A percentile compares a stretch with the other conserved stretches of the same genome.
These are phyloP conservation scores for Porites evermanni DNA, from an alignment of 92 coral and sea anemone genomes.

Conservation along the genomic window DNA sequence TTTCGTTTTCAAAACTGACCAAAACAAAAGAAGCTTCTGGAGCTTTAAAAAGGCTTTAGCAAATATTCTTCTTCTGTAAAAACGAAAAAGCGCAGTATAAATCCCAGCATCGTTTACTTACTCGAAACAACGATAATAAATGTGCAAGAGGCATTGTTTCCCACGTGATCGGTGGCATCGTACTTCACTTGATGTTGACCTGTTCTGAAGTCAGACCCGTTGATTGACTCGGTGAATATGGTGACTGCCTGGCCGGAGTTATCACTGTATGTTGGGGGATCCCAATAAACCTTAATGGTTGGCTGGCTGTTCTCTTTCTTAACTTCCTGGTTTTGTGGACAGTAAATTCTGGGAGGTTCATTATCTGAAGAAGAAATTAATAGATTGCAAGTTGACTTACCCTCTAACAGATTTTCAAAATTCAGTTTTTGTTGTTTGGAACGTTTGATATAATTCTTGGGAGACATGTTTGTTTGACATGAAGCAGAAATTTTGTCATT, in stretches of 20 bases:
- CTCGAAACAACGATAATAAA: slow-evolving; percentile 79
- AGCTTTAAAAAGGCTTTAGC: background rate
- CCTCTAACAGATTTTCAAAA: too few relatives aligned
- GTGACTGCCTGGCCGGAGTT: slow-evolving; percentile 76
- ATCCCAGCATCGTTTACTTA: slow-evolving; percentile 23
- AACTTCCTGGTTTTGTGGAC: slow-evolving; percentile 80
- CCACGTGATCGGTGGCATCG: slow-evolving; percentile 77
- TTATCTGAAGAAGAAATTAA: slow-evolving; percentile 56
- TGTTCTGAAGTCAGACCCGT: slow-evolving; percentile 69
- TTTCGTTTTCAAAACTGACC: too few relatives aligned
- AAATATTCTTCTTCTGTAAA: background rate
- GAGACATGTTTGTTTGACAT: too few relatives aligned
- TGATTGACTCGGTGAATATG: slow-evolving; percentile 70
- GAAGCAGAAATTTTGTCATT: too few relatives aligned
- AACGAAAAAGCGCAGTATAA: too few relatives aligned
- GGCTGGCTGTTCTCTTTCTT: slow-evolving; percentile 33
- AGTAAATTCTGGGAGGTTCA: slow-evolving; percentile 80
- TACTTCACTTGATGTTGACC: slow-evolving; percentile 78
- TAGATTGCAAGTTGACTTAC: too few relatives aligned
- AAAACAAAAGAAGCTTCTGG: too few relatives aligned
- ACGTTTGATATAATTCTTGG: too few relatives aligned
- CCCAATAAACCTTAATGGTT: slow-evolving; percentile 70
- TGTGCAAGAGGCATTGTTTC: slow-evolving; percentile 68
- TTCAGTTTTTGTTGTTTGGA: too few relatives aligned
- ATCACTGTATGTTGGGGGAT: slow-evolving; percentile 78